These are phyloP conservation scores for Parnassius smintheus DNA, from an alignment of 2,888 invertebrate genomes.

Conservation along the genomic window DNA sequence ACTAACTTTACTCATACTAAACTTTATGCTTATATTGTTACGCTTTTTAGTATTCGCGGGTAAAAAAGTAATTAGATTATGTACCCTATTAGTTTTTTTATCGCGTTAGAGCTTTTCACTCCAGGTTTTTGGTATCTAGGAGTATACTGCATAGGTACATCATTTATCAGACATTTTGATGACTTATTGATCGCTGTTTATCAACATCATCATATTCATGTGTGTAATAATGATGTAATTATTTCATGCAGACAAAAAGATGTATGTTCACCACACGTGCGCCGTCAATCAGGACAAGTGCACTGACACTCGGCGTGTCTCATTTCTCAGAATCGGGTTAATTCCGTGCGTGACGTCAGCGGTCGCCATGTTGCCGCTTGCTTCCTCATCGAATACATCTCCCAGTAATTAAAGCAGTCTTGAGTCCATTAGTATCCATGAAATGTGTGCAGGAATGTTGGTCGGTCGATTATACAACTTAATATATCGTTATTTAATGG, in stretches of 20 bases:
- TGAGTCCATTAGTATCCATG: constrained; percentile 18
- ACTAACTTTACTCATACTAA: no score
- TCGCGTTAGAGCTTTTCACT: no score
- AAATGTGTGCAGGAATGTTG: constrained; percentile 15
- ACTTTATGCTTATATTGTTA: no score
- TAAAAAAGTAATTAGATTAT: no score
- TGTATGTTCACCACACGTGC: constrained; percentile 51
- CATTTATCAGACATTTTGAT: no score
- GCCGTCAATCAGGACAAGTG: constrained; percentile 66
- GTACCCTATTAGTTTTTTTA: no score
- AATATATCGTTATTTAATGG: not conserved
- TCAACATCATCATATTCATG: not conserved
- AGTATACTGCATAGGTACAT: no score
- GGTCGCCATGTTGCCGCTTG: constrained; percentile 37
- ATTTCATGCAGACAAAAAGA: constrained; percentile 1
- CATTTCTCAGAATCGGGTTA: constrained; percentile 73
- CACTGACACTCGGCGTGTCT: constrained; percentile 64
- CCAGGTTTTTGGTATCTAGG: no score
- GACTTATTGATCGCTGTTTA: no score
- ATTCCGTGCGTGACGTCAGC: constrained; percentile 72
- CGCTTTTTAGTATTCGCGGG: no score
- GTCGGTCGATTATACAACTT: constrained; percentile 7
- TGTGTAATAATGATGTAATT: not conserved
- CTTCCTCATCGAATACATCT: constrained; percentile 49
- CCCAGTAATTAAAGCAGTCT: constrained; percentile 29